phyloP scores from a whole-genome alignment of 2,888 invertebrate species.

The Ochropleura leucogaster region DNA sequence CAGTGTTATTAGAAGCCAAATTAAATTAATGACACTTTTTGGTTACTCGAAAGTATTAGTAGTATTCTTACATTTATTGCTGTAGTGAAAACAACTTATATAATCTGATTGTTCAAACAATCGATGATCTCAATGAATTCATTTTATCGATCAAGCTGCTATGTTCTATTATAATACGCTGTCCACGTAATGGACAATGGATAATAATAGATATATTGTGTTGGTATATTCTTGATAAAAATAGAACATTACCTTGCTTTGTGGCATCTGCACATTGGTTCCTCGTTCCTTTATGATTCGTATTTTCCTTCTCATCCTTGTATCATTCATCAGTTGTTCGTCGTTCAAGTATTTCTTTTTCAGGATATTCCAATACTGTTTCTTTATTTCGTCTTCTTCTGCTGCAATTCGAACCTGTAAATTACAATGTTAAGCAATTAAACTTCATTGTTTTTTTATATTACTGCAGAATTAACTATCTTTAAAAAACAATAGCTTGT shows the following conservation, averaged over 20 bases:
- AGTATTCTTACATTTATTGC: background rate
- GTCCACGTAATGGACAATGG: background rate
- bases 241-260: slow-evolving; percentile 79
- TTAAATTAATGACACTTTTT: background rate
- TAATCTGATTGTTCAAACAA: background rate
- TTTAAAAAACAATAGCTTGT: background rate
- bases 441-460: background rate
- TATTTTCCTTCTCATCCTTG: slow-evolving; percentile 79
- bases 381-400: slow-evolving; percentile 87
- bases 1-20: background rate
- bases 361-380: slow-evolving; percentile 85
- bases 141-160: background rate
- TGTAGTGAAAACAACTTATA: background rate
- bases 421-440: slow-evolving; percentile 11
- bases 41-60: background rate
- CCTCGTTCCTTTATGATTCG: slow-evolving; percentile 86
- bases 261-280: slow-evolving; percentile 86
- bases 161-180: background rate
- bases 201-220: background rate
- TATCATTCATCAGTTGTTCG: slow-evolving; percentile 69
- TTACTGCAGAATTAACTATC: background rate
- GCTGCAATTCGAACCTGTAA: slow-evolving; percentile 83
- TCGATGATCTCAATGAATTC: background rate
- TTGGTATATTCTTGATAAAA: background rate
- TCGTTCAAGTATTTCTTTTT: slow-evolving; percentile 82